Conservation (phyloP, 2,888 invertebrate genomes). For the Tipula unca region DNA sequence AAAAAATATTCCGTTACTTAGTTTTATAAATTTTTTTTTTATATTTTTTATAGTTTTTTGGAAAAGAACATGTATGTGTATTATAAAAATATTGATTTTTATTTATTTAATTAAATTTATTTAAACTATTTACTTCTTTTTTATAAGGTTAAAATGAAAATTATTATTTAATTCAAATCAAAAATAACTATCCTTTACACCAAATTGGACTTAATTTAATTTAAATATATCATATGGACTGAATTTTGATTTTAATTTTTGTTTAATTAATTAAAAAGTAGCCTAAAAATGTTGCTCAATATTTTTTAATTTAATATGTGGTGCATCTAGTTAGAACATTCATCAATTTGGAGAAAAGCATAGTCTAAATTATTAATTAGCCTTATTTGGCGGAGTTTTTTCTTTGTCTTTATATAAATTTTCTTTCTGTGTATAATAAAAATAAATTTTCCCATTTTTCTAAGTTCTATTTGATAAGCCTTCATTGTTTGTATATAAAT, state of each 20-base stretch:
- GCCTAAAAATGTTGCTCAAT: background rate
- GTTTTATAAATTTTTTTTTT: background rate
- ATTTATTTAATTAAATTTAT: background rate
- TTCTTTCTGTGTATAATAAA: background rate
- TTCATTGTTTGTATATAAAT: background rate
- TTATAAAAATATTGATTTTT: constrained; percentile 9
- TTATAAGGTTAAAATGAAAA: background rate
- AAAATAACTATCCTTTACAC: constrained; percentile 8
- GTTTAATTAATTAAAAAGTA: background rate
- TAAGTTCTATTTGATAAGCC: background rate
- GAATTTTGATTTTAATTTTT: background rate
- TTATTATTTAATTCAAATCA: background rate
- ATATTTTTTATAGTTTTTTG: background rate
- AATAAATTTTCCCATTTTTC: background rate
- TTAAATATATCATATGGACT: background rate
- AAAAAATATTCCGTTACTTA: background rate
- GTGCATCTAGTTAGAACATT: constrained; percentile 14
- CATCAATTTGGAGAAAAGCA: background rate
- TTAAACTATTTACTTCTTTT: background rate
- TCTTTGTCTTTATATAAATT: background rate
- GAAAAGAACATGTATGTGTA: constrained; percentile 14
- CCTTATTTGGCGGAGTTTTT: background rate
- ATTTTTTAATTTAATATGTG: background rate
- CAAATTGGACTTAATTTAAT: background rate
- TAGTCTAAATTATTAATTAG: background rate